Conservation (phyloP, 2,888 invertebrate species). For the Silvanus unidentatus region DNA sequence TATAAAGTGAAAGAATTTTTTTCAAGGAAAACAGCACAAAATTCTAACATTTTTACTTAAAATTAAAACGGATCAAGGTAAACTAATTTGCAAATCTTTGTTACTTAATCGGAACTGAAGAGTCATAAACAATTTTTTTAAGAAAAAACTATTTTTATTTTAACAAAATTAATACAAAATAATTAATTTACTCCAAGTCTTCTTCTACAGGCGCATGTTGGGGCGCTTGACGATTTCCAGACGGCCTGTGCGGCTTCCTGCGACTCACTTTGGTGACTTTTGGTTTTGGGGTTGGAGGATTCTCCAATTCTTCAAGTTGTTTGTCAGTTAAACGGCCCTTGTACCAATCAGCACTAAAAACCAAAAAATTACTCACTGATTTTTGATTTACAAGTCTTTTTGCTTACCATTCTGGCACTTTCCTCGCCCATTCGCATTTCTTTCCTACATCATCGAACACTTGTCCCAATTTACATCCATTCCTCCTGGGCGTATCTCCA, state of each 20-base stretch:
- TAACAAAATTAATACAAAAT: not conserved
- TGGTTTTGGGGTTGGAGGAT: constrained; percentile 64
- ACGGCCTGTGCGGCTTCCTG: constrained; percentile 43
- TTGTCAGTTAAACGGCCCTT: constrained; percentile 77
- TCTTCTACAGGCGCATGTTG: constrained; percentile 24
- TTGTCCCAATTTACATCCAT: constrained; percentile 83
- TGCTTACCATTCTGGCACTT: constrained; percentile 81
- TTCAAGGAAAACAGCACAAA: too few relatives aligned
- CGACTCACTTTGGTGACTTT: constrained; percentile 51
- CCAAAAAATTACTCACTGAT: constrained; percentile 7
- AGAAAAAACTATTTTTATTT: too few relatives aligned
- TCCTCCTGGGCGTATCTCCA: constrained; percentile 75
- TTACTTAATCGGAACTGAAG: too few relatives aligned
- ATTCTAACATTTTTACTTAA: too few relatives aligned
- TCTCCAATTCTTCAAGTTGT: constrained; percentile 71
- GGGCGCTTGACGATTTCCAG: constrained; percentile 48
- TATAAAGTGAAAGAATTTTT: too few relatives aligned
- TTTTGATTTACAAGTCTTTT: not conserved
- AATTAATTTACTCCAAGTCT: not conserved
- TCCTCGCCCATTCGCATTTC: constrained; percentile 80
- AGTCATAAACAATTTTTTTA: too few relatives aligned
- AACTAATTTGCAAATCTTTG: too few relatives aligned
- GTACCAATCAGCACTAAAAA: constrained; percentile 77
- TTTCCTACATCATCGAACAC: constrained; percentile 78
- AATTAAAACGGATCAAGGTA: too few relatives aligned